Base-by-base conservation (phyloP, 92 coral and sea anemone species). In the Pocillopora meandrina region DNA sequence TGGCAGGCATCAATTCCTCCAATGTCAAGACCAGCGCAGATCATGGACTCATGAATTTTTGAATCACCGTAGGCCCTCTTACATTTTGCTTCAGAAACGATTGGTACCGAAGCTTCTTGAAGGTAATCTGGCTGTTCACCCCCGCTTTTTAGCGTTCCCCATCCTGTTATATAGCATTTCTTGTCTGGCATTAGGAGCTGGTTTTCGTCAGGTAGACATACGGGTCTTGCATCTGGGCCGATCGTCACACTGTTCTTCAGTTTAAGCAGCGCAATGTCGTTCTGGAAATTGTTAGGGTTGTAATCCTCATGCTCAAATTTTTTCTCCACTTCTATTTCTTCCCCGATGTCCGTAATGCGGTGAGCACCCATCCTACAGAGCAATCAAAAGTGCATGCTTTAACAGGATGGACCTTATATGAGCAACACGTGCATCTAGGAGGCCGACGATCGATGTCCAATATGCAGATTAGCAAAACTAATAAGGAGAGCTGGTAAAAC, bases 121-220 rank as follows among this genome's bases (percentile, higher is more conserved):
- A 80, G 76, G 23, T 42, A 2, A 11, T 9, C 16, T 23, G 84
- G 66, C 26, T 56, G 76, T 19, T 2, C 19, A 8, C 84, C 84
- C 31, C 76, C 76, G 34, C 65, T 49, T 69, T 60, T 0, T 34
- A 80, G 69, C 9, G 75, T 79, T 20, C 84, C 87, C 79, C 79
- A 76, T 76, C 91, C 91, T 83, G 90, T 82, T 18, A 87, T 76
- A 20, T 67, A 76, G 66, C 90, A 87, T 14, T 67, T 63, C 70
- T 75, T 75, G n/a, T 62, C 90, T 36, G 76, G 56, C 16, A 52
- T 2, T 33, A 75, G n/a, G 18, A 73, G 72, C 0, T 82, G 76
- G 21, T 69, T 76, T 42, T 10, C 2, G 61, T 80, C 75, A 57
- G 91, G 91, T 12, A 88, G 80, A 69, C 91, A 88, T 7, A 83